A percentile compares a stretch with the other conserved stretches of the same genome.
These are phyloP conservation scores for Drosophila fuyamai DNA, from an alignment of 1,140 invertebrate species.

Conservation along the genomic window DNA sequence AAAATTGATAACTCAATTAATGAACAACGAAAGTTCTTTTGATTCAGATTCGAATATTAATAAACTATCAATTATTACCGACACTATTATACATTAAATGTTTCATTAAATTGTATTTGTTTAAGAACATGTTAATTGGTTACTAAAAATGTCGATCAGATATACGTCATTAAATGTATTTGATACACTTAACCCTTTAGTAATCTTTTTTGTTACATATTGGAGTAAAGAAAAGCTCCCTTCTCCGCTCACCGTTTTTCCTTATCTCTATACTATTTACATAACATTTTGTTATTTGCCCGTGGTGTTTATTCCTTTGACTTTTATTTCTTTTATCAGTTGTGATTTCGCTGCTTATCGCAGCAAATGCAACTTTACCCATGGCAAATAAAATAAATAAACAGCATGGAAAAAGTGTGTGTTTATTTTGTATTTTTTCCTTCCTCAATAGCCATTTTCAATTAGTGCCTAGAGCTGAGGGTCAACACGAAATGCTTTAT, in stretches of 20 bases:
- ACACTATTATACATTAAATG: too few relatives aligned
- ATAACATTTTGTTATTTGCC: constrained; percentile 52
- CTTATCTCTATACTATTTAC: constrained; percentile 31
- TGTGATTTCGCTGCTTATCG: constrained; percentile 69
- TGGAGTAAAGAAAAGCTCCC: background rate
- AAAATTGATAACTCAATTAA: too few relatives aligned
- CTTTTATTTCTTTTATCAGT: constrained; percentile 58
- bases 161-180: too few relatives aligned
- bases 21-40: too few relatives aligned
- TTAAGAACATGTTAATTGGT: too few relatives aligned
- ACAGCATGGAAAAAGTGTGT: constrained; percentile 7
- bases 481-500: constrained; percentile 56
- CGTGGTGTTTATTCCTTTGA: constrained; percentile 10
- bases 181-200: background rate
- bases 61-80: too few relatives aligned
- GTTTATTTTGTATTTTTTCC: constrained; percentile 6
- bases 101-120: too few relatives aligned
- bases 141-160: too few relatives aligned
- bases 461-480: constrained; percentile 61
- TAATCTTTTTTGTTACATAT: constrained; percentile 5
- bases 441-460: constrained; percentile 55
- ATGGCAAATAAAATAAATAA: constrained; percentile 28
- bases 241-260: constrained; percentile 10
- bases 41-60: too few relatives aligned
- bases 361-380: constrained; percentile 64